Evolutionary conservation across 2,113 vertebrate species (phyloP).

Genomic region (Hystrix cristata): DNA sequence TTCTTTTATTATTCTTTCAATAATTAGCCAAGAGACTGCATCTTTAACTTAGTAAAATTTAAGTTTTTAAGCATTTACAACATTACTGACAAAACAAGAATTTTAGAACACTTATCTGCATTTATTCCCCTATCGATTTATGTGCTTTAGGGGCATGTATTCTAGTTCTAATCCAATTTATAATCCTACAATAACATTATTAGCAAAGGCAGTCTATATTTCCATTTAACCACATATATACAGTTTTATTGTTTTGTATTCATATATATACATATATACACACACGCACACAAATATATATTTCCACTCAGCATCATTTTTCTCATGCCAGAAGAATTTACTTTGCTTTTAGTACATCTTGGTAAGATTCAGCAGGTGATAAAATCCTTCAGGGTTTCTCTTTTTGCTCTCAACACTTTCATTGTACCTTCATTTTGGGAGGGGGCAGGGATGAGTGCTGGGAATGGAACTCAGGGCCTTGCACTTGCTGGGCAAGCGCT

Average conservation of each 20-base stretch:
- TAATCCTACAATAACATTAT: not conserved
- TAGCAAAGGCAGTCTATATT: not conserved
- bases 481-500: too few relatives aligned
- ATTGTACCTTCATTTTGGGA: not conserved
- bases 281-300: not conserved
- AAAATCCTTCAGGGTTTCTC: not conserved
- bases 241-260: not conserved
- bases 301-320: not conserved
- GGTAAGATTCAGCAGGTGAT: not conserved
- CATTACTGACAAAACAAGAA: not conserved
- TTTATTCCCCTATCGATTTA: not conserved
- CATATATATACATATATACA: not conserved
- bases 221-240: not conserved
- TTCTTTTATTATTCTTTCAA: not conserved
- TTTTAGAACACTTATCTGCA: not conserved
- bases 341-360: not conserved
- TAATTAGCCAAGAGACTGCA: not conserved
- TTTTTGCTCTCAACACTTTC: not conserved
- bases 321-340: not conserved
- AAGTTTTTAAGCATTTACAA: not conserved
- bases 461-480: too few relatives aligned
- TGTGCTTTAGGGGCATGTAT: not conserved
- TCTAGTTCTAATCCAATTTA: not conserved
- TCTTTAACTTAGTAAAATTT: not conserved
- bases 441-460: too few relatives aligned